Base-by-base conservation (phyloP, 2,113 vertebrate species). In the Paralichthys olivaceus region DNA sequence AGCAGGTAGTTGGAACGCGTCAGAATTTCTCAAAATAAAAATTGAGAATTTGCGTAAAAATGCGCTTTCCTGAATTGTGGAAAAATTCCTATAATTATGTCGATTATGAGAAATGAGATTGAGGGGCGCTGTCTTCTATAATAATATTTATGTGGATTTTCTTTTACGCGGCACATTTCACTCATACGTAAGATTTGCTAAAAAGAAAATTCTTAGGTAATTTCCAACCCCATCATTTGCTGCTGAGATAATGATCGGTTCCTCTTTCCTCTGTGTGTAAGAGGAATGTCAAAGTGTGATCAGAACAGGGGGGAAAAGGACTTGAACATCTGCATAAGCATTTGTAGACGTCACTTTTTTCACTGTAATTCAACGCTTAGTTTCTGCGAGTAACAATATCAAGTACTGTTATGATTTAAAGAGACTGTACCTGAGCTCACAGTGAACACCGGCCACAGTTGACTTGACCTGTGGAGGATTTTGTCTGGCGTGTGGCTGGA, bases 181-280 rank as follows among this genome's bases (percentile, higher is more conserved):
- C 15, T 4, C 5, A 17, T 5, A 49, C 37, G 37, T 40, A 49
- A 49, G 6, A 55, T 25, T 22, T 55, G 28, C 62, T 72, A 74
- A 63, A 71, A 77, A 55, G 5, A 76, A 69, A 61, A 61, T 72
- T 85, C 53, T 25, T 25, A 84, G 85, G 81, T 88, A 14, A 79
- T 85, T 85, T 88, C 49, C 72, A 77, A 89, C 85, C 79, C 88
- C 73, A 75, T 90, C 29, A 91, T 89, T 88, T 88, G 58, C 75
- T 80, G 37, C 79, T 75, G 51, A 69, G 81, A 86, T 91, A 88
- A 91, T 90, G 79, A 87, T 82, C 83, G 68, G 80, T 80, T 87
- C 49, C 49, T n/a, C 57, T 84, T 81, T 82, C 74, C 78, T 60
- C 25, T 17, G 32, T 70, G 75, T 75, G 73, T 77, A 72, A 79